Evolutionary conservation across 1,140 invertebrate species (phyloP).

Genomic region (Apis dorsata): DNA sequence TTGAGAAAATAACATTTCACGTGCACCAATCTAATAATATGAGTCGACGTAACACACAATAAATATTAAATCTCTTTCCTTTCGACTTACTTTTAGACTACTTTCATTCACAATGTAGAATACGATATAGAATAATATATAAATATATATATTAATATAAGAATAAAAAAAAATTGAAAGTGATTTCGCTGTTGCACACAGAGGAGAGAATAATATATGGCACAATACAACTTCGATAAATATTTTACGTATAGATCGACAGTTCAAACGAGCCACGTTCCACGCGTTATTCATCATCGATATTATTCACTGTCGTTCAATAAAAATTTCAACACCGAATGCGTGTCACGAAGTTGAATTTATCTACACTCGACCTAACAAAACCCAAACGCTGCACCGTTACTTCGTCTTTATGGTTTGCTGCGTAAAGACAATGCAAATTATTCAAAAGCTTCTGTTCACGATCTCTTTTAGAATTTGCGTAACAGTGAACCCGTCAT

Average conservation of each 20-base stretch:
- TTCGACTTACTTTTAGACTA: background rate
- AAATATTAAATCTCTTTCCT: background rate
- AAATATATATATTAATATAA: background rate
- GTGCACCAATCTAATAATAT: background rate
- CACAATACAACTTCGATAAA: too few species aligned
- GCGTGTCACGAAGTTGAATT: background rate
- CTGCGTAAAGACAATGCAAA: conserved; percentile 37
- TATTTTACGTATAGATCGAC: background rate
- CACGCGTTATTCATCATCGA: background rate
- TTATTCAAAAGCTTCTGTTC: conserved; percentile 34
- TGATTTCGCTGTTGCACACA: background rate
- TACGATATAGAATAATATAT: too few species aligned
- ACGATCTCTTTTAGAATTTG: conserved; percentile 33
- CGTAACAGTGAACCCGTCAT: conserved; percentile 53
- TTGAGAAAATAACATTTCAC: too few species aligned
- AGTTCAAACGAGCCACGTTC: too few species aligned
- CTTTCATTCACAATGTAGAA: background rate
- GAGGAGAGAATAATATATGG: background rate
- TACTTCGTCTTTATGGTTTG: conserved; percentile 23
- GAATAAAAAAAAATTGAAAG: background rate
- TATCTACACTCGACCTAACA: background rate
- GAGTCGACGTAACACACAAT: background rate
- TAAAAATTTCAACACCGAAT: background rate
- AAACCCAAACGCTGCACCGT: conserved; percentile 25
- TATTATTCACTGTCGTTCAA: background rate